Evolutionary conservation across 2,797 vertebrate genomes (phyloP).

Genomic region (Premnoplex brunnescens): DNA sequence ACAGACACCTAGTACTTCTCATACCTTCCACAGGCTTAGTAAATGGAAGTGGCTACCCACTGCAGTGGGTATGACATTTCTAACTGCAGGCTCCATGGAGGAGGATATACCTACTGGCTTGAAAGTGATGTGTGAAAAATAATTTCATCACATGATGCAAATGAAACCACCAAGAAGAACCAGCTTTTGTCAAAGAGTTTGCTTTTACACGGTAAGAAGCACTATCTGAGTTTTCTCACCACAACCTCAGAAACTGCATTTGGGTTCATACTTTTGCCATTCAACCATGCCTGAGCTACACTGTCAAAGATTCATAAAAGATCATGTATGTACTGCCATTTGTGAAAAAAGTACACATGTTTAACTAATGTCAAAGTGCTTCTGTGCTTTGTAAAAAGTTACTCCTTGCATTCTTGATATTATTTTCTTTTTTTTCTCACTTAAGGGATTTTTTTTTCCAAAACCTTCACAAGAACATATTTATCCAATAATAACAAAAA

Average conservation of each 20-base stretch:
- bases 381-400: background rate
- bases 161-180: background rate
- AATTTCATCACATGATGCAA: background rate
- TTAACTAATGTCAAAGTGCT: background rate
- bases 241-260: background rate
- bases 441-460: background rate
- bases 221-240: background rate
- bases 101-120: background rate
- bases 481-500: background rate
- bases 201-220: background rate
- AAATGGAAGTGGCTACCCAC: background rate
- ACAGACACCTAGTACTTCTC: background rate
- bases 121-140: background rate
- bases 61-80: background rate
- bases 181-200: background rate
- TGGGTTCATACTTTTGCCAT: rapidly evolving
- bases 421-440: background rate
- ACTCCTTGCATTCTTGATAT: background rate
- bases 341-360: background rate
- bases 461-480: background rate
- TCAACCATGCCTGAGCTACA: background rate
- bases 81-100: background rate
- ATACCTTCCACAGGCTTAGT: background rate
- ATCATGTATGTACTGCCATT: background rate
- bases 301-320: background rate